A percentile compares a stretch with the other conserved stretches of the same genome.
Evolutionary conservation across 2,888 invertebrate genomes (phyloP).

Genomic region (Drosophila macrospina): DNA sequence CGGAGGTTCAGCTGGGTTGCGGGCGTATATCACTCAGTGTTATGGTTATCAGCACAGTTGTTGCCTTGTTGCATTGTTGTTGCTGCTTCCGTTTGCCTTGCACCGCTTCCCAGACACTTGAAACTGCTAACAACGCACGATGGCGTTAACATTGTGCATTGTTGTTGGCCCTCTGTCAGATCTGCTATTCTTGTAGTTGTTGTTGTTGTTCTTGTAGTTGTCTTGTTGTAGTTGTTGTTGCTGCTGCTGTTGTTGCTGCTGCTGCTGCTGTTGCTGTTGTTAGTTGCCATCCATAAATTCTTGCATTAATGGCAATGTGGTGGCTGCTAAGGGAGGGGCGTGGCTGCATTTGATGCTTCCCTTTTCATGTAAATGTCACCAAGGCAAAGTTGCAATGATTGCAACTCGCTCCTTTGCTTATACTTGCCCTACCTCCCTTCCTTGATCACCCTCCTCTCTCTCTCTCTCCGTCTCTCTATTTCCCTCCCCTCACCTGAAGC

Average conservation of each 20-base stretch:
- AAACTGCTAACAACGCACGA: conserved; percentile 75
- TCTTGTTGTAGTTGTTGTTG: conserved; percentile 43
- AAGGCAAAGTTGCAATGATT: conserved; percentile 63
- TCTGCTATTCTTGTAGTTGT: conserved; percentile 5
- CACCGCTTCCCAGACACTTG: conserved; percentile 61
- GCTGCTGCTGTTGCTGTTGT: conserved; percentile 51
- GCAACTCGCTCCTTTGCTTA: conserved; percentile 18
- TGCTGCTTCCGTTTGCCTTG: conserved; percentile 43
- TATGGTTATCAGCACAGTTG: conserved; percentile 77
- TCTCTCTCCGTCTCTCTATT: too few species aligned
- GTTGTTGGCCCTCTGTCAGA: conserved; percentile 46
- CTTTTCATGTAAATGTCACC: conserved; percentile 71
- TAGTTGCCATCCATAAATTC: conserved; percentile 78
- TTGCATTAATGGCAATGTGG: conserved; percentile 71
- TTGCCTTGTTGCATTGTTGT: conserved; percentile 59
- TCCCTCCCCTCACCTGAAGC: neutral
- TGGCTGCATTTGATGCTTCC: conserved; percentile 70
- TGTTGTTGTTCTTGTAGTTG: conserved; percentile 24
- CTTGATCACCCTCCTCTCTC: too few species aligned
- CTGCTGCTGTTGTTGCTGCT: conserved; percentile 11
- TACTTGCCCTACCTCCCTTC: too few species aligned
- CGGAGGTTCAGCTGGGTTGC: conserved; percentile 31
- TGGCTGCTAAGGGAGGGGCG: conserved; percentile 42
- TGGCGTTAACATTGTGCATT: conserved; percentile 71
- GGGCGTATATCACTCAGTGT: conserved; percentile 76